These are phyloP conservation scores for Subanguina moxae DNA, from an alignment of 1,140 invertebrate genomes.

Conservation along the genomic window DNA sequence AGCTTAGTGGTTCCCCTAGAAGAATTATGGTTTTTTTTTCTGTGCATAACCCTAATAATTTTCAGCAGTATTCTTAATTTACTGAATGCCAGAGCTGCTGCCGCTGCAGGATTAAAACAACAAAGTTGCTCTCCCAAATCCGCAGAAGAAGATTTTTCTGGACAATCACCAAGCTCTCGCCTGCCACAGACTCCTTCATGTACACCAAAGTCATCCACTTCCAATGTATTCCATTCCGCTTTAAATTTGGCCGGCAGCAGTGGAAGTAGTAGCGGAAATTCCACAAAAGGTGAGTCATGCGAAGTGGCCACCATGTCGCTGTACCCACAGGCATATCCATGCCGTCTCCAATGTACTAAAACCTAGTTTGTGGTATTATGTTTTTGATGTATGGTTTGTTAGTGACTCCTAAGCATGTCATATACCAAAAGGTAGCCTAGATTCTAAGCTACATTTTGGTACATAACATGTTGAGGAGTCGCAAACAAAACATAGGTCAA, in stretches of 20 bases:
- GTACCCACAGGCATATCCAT: too few relatives aligned
- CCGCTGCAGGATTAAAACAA: not conserved
- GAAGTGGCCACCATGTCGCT: too few relatives aligned
- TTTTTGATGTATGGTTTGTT: too few relatives aligned
- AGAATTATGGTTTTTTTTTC: not conserved
- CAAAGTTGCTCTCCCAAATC: not conserved
- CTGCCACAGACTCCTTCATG: not conserved
- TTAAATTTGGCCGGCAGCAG: not conserved
- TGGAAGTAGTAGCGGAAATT: not conserved
- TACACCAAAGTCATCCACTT: not conserved
- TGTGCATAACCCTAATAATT: not conserved
- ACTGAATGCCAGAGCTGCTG: conserved; percentile 13
- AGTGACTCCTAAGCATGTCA: too few relatives aligned
- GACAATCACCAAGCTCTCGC: too few relatives aligned
- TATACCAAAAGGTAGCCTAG: too few relatives aligned
- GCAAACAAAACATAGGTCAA: too few relatives aligned
- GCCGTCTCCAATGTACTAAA: too few relatives aligned
- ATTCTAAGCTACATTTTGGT: too few relatives aligned
- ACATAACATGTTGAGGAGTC: too few relatives aligned
- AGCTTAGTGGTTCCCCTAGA: too few relatives aligned
- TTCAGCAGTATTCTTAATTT: conserved; percentile 24
- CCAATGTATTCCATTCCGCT: not conserved
- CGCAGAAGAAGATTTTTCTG: not conserved
- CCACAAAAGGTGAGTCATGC: not conserved
- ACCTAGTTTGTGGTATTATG: too few relatives aligned